These are phyloP conservation scores for Calypte anna DNA, from an alignment of 2,113 vertebrate species.

Conservation along the genomic window DNA sequence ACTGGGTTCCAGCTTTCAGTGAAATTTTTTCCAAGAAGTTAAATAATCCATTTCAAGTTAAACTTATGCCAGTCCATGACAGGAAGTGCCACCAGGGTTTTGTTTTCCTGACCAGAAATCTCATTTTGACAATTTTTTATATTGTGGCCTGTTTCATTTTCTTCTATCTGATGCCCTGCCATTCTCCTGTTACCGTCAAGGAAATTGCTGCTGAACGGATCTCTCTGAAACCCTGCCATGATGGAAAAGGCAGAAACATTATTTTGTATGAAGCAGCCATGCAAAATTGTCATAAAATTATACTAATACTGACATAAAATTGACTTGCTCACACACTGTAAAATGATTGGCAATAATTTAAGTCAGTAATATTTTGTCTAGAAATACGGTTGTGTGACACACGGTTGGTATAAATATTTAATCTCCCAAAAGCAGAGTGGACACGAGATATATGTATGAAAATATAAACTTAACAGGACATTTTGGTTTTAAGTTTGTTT, in stretches of 20 bases:
- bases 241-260: background rate
- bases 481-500: background rate
- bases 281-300: background rate
- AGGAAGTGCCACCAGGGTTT: background rate
- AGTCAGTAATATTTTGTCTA: background rate
- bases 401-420: background rate
- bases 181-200: background rate
- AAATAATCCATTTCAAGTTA: conserved; percentile 20
- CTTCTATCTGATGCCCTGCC: background rate
- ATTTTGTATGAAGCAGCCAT: background rate
- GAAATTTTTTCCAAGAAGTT: background rate
- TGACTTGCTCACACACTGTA: background rate
- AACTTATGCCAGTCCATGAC: background rate
- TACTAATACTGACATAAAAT: background rate
- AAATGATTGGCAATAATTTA: background rate
- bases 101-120: background rate
- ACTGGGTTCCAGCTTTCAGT: background rate
- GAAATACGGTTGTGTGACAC: background rate
- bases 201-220: conserved; percentile 10
- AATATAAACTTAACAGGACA: background rate
- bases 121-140: conserved; percentile 43
- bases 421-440: background rate
- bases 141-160: background rate
- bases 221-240: conserved; percentile 7
- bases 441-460: background rate